Base-by-base conservation (phyloP, 2,797 vertebrate species). In the Gallirallus australis region DNA sequence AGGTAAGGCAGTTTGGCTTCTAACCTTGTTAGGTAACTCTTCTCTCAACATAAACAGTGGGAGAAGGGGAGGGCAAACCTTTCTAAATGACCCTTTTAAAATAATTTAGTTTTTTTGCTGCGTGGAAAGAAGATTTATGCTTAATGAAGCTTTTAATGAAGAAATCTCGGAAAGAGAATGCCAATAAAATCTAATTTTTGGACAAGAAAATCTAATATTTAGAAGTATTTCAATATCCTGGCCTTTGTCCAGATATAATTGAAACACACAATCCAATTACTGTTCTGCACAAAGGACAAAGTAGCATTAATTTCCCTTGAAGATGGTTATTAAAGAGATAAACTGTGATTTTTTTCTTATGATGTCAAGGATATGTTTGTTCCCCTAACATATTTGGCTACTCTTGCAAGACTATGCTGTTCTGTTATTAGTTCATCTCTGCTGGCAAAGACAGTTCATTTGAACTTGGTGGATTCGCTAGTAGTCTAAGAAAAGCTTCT, bases 261-360 rank as follows among this genome's bases (percentile, higher is more conserved):
- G 98, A 98, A 98, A 98, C 97, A 98, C 97, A 98, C 98, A 98
- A 98, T 98, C 97, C 98, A 98, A 98, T 98, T 98, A 98, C 88
- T 97, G 97, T 98, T 97, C 97, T 94, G 92, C 95, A 98, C 98
- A 98, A 98, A 98, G 97, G 97, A 98, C 98, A 98, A 97, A 98
- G 97, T 97, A 97, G 96, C 98, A 98, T 98, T 98, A 98, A 98
- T 98, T 98, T 98, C 97, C 97, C 94, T 98, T 97, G 97, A 97
- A 97, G 98, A 98, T 91, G 97, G 97, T 98, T 98, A 98, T 98
- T 98, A 98, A 97, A 97, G 97, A 98, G 97, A 98, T 98, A 98
- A 98, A 98, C 97, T 97, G 97, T 97, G 95, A 96, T 96, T 97
- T 97, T 97, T 97, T 97, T 97, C 97, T 96, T 94, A 96, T 96